Conservation (phyloP, 2,113 vertebrate species). For the Orcinus orca region DNA sequence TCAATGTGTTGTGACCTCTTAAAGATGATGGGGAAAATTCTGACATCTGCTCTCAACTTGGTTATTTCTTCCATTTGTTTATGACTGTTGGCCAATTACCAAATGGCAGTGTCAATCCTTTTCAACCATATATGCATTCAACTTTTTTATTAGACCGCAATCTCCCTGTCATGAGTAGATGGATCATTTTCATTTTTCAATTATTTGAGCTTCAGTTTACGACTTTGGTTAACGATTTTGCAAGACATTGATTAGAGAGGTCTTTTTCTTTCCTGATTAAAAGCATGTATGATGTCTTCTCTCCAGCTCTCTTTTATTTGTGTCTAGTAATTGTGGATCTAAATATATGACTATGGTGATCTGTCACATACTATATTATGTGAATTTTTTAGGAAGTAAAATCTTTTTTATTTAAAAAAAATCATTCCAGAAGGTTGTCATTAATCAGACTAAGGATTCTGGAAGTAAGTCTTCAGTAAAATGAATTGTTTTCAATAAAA, state of each 20-base stretch:
- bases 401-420: conserved; percentile 8
- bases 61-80: conserved; percentile 44
- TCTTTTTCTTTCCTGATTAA: conserved; percentile 66
- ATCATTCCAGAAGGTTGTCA: conserved; percentile 62
- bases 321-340: conserved; percentile 58
- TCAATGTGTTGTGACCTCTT: not conserved
- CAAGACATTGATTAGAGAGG: conserved; percentile 66
- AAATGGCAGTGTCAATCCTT: not conserved
- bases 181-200: conserved; percentile 69
- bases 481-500: conserved; percentile 63
- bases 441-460: conserved; percentile 62
- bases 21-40: not conserved
- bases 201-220: conserved; percentile 57
- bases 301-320: conserved; percentile 59
- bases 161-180: conserved; percentile 47
- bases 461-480: conserved; percentile 62
- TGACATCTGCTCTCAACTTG: conserved; percentile 9
- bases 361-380: conserved; percentile 24
- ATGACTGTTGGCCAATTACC: conserved; percentile 40
- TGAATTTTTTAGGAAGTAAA: conserved; percentile 55
- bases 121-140: conserved; percentile 11
- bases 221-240: conserved; percentile 60
- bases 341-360: conserved; percentile 54
- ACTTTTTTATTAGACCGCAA: conserved; percentile 33
- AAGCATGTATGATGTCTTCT: conserved; percentile 42